These are phyloP conservation scores for Peromyscus aztecus DNA, from an alignment of 2,797 vertebrate species.

Conservation along the genomic window DNA sequence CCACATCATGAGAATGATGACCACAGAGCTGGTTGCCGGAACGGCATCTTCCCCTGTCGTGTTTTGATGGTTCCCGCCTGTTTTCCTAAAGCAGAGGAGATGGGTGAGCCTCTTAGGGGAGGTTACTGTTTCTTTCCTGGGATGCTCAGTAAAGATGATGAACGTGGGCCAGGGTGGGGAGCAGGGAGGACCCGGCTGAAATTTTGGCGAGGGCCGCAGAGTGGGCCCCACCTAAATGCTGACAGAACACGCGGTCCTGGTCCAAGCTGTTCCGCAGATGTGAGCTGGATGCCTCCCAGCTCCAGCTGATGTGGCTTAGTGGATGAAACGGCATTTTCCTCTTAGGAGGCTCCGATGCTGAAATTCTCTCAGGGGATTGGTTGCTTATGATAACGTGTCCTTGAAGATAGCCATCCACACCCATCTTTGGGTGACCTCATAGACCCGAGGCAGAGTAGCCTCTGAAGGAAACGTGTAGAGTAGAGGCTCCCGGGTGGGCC, in stretches of 20 bases:
- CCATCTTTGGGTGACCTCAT: constrained; percentile 65
- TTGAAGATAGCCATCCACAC: constrained; percentile 23
- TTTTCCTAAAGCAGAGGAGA: constrained; percentile 68
- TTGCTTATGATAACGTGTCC: constrained; percentile 13
- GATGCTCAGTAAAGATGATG: constrained; percentile 56
- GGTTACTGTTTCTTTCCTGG: constrained; percentile 73
- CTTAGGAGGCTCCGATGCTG: constrained; percentile 39
- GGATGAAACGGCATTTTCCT: constrained; percentile 67
- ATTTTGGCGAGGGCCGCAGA: not conserved
- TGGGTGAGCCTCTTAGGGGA: constrained; percentile 76
- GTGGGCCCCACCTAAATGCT: constrained; percentile 78
- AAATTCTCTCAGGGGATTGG: constrained; percentile 44
- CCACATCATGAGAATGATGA: not conserved
- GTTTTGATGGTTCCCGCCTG: constrained; percentile 67
- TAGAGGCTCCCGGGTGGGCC: not conserved
- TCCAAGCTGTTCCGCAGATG: constrained; percentile 75
- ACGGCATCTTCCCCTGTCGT: constrained; percentile 40
- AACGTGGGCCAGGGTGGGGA: constrained; percentile 60
- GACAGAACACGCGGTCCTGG: constrained; percentile 66
- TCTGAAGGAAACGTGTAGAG: not conserved
- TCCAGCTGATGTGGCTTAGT: constrained; percentile 66
- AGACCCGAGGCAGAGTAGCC: not conserved
- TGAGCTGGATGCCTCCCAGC: constrained; percentile 62
- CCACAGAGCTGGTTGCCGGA: constrained; percentile 21
- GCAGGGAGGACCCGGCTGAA: constrained; percentile 67